Percentiles rank a stretch among this genome's conserved stretches.
Evolutionary conservation across 2,797 vertebrate genomes (phyloP).

Genomic region (Sus cebifrons): DNA sequence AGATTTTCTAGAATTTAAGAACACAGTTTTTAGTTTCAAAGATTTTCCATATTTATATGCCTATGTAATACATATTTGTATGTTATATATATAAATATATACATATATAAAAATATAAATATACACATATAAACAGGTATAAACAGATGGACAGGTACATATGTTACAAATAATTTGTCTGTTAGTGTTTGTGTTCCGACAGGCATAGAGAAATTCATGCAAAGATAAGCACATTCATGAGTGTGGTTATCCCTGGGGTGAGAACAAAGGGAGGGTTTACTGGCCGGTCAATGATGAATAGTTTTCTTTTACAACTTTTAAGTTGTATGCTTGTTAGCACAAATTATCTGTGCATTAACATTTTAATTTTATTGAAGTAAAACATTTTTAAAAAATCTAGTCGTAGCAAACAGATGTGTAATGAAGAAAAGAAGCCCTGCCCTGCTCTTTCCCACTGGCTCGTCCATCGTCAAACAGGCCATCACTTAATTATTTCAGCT

Average conservation of each 20-base stretch:
- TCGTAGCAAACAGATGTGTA: not conserved
- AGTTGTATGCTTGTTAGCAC: not conserved
- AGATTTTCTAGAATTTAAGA: conserved; percentile 41
- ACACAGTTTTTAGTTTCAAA: not conserved
- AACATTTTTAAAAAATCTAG: not conserved
- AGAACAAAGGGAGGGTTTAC: not conserved
- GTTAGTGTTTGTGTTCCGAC: not conserved
- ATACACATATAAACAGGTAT: not conserved
- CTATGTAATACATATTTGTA: not conserved
- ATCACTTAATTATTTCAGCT: not conserved
- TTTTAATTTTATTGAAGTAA: not conserved
- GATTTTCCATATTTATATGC: not conserved
- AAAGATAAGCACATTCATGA: not conserved
- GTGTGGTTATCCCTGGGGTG: not conserved
- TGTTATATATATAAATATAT: not conserved
- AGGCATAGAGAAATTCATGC: not conserved
- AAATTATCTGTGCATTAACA: not conserved
- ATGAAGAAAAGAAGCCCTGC: not conserved
- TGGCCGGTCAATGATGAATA: not conserved
- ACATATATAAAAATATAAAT: not conserved
- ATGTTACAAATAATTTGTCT: not conserved
- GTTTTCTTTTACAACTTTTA: not conserved
- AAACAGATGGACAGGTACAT: not conserved
- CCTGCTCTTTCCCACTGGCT: not conserved
- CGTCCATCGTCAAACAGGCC: not conserved